These are phyloP conservation scores for Neoaliturus tenellus DNA, from an alignment of 2,888 invertebrate species.

Conservation along the genomic window DNA sequence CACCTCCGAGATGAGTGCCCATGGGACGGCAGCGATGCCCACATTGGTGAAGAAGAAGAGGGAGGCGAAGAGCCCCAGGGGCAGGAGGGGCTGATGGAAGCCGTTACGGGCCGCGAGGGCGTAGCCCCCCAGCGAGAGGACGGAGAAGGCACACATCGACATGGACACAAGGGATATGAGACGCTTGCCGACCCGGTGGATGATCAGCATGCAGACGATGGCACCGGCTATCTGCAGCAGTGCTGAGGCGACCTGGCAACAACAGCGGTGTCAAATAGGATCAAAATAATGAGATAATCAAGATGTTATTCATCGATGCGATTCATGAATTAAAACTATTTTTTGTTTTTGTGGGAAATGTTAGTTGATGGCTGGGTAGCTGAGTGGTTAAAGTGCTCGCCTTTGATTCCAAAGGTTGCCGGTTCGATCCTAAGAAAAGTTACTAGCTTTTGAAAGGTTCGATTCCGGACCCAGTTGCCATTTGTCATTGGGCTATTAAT, in stretches of 20 bases:
- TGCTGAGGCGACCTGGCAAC: constrained; percentile 64
- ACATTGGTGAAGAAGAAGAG: constrained; percentile 72
- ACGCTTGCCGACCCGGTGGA: constrained; percentile 70
- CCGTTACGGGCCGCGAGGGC: constrained; percentile 69
- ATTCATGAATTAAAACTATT: no score
- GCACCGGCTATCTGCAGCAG: constrained; percentile 65
- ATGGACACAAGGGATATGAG: constrained; percentile 72
- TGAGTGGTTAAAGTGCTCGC: no score
- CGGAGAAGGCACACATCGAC: constrained; percentile 72
- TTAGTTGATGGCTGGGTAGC: no score
- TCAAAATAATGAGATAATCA: no score
- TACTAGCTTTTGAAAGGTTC: no score
- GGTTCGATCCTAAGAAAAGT: no score
- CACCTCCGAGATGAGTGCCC: constrained; percentile 77
- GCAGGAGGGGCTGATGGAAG: constrained; percentile 71
- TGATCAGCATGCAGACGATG: constrained; percentile 62
- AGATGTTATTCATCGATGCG: no score
- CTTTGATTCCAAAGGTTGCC: no score
- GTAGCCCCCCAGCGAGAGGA: constrained; percentile 73
- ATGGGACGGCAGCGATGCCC: constrained; percentile 73
- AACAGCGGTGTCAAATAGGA: no score
- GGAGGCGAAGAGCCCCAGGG: constrained; percentile 72
- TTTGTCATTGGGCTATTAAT: no score
- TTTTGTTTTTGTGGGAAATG: no score
- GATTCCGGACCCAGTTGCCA: no score